Conservation (phyloP, 1,140 invertebrate genomes). For the Drosophila ironensis region DNA sequence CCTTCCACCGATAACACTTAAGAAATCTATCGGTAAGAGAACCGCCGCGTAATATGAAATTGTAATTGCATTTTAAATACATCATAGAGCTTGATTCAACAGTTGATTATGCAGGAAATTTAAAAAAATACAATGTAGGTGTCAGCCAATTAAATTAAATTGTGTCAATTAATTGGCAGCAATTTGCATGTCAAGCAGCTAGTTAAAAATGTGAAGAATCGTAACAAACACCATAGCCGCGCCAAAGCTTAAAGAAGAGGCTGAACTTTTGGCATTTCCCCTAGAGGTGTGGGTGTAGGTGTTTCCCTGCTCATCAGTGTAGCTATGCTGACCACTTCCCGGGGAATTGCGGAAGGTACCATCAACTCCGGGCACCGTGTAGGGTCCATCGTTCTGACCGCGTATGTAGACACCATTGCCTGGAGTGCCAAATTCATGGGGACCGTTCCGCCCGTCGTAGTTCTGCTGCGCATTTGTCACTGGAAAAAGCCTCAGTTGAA, state of each 20-base stretch:
- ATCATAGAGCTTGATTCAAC: too few species aligned
- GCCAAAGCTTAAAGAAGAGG: slow-evolving; percentile 10
- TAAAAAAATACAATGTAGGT: too few species aligned
- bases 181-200: not conserved
- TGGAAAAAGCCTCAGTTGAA: slow-evolving; percentile 6
- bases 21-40: too few species aligned
- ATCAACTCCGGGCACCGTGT: slow-evolving; percentile 42
- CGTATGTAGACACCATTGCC: slow-evolving; percentile 54
- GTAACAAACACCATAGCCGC: slow-evolving; percentile 2
- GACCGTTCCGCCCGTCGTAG: slow-evolving; percentile 53
- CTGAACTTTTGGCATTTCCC: not conserved
- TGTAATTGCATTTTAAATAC: too few species aligned
- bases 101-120: too few species aligned
- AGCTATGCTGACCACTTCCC: slow-evolving; percentile 19
- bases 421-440: slow-evolving; percentile 46
- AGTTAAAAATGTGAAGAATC: slow-evolving; percentile 6
- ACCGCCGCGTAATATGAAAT: too few species aligned
- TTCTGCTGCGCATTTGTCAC: slow-evolving; percentile 33
- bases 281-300: slow-evolving; percentile 3
- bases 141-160: too few species aligned
- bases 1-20: not conserved
- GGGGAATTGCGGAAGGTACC: slow-evolving; percentile 55
- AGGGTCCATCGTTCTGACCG: slow-evolving; percentile 52
- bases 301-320: slow-evolving; percentile 41
- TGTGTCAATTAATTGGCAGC: too few species aligned